Evolutionary conservation across 1,140 invertebrate genomes (phyloP), one percentile per base, ranked within the genome.

Genomic region (Ridgeia piscesae): DNA sequence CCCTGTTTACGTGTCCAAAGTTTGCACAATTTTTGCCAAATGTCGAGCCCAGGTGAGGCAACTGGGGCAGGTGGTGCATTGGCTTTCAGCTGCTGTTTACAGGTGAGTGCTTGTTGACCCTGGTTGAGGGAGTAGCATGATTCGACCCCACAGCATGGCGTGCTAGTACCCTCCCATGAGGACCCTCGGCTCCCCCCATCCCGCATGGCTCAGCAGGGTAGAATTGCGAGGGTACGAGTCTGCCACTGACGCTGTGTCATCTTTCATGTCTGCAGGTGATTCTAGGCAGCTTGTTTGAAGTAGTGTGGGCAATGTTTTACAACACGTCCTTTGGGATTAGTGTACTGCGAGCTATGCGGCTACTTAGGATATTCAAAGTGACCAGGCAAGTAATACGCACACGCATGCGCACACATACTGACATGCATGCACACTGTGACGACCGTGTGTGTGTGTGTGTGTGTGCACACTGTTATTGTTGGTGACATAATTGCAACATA

Each of bases 281-380:
- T 96, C 98, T 98, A 95, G 99, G 98, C 94, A 99, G 99, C 96
- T 99, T 99, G 96, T 99, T 99, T 97, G 99, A 99, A 97, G 99
- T 99, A 93, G 98, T 99, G 94, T 99, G 99, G 98, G 99, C 98
- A 91, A 97, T 97, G 95, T 97, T 99, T 94, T 99, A 99, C 97
- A 99, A 98, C 77, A 96, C 96, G 94, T 99, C 99, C 92, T 99
- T 99, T 96, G 99, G 99, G 96, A 97, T 99, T 95, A 99, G 99
- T 95, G 99, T 99, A 94, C 97, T 99, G 94, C 97, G 99, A 97
- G 99, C 99, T 95, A 97, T 99, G 94, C 97, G 99, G 96, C 97
- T 99, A 94, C 97, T 99, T 95, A 98, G 99, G 96, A 99, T 99
- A 96, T 99, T 99, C 97, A 99, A 99, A 97, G 97, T 98, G 91